Evolutionary conservation across 2,797 vertebrate species (phyloP), one percentile per base, ranked within the genome.

Genomic region (Psittacula derbiana): DNA sequence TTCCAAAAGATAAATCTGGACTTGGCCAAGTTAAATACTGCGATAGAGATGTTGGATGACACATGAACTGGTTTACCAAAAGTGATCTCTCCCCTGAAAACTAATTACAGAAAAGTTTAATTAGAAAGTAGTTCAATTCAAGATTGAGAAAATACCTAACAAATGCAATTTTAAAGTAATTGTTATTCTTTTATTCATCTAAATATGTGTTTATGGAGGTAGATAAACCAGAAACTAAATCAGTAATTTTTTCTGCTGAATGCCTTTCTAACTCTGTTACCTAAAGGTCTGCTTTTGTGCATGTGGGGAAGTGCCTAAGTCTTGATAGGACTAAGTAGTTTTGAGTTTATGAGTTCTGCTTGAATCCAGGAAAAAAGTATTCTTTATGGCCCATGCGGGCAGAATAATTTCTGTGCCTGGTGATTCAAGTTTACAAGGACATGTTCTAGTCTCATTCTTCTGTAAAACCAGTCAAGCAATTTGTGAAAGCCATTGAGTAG

Each of bases 11-110:
- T 72, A 92, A 93, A 93, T 70, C 55, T 70, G 20, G 18, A 52
- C 47, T 73, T 36, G 33, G 80, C 94, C 80, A 96, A 80, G 41
- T 81, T 85, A 95, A 95, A 88, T 55, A 61, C 13, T 55, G 33
- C 0, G 1, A 52, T 71, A 76, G 44, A 92, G 92, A 76, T 71
- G 17, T 24, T 81, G 67, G 36, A 89, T 89, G 86, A 74, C 65
- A 44, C 66, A 43, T 11, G 41, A 84, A 81, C 79, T 0, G 0
- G 19, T 79, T 92, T 92, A 82, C 70, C 49, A 69, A 72, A 92
- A 91, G 30, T 1, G 5, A 40, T 41, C 16, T 50, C 36, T 82
- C 38, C 30, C 40, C 50, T 75, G 43, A 91, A 93, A 82, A 62
- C 28, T 73, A 83, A 75, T 90, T 86, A 49, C 31, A 88, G 33